Evolutionary conservation across 2,113 vertebrate species (phyloP).

Genomic region (Artemisiospiza belli): DNA sequence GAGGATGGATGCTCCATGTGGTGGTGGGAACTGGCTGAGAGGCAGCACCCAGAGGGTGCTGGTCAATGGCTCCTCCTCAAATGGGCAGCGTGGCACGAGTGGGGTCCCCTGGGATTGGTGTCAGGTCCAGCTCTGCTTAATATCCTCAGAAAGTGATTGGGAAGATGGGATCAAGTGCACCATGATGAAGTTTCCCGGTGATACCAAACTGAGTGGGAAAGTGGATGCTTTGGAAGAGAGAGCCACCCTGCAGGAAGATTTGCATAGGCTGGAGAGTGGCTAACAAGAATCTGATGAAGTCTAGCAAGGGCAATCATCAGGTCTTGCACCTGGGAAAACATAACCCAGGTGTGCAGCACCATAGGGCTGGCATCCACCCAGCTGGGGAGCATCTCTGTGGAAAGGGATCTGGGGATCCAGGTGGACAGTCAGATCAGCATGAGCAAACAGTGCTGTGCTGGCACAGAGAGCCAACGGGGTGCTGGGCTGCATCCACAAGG

Average conservation of each 20-base stretch:
- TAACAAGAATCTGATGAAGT: background rate
- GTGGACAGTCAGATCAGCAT: background rate
- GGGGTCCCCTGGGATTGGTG: background rate
- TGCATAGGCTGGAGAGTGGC: background rate
- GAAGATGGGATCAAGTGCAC: background rate
- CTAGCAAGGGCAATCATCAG: background rate
- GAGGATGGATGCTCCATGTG: too few relatives aligned
- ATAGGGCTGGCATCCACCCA: background rate
- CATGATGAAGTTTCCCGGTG: fast-evolving
- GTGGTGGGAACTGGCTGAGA: background rate
- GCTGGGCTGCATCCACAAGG: background rate
- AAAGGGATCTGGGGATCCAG: background rate
- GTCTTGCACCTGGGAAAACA: background rate
- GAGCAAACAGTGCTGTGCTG: background rate
- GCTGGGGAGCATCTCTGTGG: background rate
- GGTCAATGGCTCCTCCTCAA: background rate
- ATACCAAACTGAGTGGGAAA: background rate
- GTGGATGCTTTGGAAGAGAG: background rate
- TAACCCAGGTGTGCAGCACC: background rate
- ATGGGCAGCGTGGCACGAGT: fast-evolving
- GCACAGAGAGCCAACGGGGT: background rate
- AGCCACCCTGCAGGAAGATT: background rate
- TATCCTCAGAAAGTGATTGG: fast-evolving
- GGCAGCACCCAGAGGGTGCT: background rate
- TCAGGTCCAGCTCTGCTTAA: background rate